phyloP scores from a whole-genome alignment of 2,888 invertebrate species.

The Aporophyla lueneburgensis region DNA sequence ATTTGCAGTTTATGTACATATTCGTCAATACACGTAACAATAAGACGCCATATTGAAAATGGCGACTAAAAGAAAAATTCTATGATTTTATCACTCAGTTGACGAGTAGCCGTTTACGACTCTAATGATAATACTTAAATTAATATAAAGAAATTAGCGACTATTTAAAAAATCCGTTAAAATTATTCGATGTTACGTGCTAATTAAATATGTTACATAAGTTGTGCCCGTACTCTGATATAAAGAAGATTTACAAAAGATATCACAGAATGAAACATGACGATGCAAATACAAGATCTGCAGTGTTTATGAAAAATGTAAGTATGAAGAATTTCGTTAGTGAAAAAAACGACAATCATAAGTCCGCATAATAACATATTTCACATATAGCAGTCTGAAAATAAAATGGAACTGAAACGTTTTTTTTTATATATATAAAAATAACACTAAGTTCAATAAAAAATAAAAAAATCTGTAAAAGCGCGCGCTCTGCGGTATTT shows the following conservation, averaged over 20 bases:
- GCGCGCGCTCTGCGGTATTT: constrained; percentile 33
- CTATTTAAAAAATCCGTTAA: constrained; percentile 21
- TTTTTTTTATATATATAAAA: too few species aligned
- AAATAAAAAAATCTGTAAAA: constrained; percentile 26
- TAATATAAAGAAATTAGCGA: constrained; percentile 52
- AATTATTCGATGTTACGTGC: constrained; percentile 32
- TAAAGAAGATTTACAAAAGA: background rate
- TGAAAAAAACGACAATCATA: background rate
- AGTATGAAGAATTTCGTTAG: background rate
- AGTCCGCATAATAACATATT: background rate
- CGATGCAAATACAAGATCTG: background rate
- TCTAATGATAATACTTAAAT: constrained; percentile 66
- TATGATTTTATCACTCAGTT: constrained; percentile 86
- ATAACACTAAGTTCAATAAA: too few species aligned
- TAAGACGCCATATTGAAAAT: constrained; percentile 59
- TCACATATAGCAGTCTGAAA: background rate
- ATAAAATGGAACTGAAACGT: background rate
- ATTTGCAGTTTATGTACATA: constrained; percentile 52
- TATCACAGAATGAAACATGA: background rate
- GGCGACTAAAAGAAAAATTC: constrained; percentile 61
- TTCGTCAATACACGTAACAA: constrained; percentile 52
- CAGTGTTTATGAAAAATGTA: background rate
- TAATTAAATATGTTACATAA: constrained; percentile 38
- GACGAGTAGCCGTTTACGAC: constrained; percentile 82
- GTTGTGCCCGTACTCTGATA: constrained; percentile 30